A percentile compares a stretch with the other conserved stretches of the same genome.
phyloP scores from a whole-genome alignment of 1,140 invertebrate genomes.

The Euwallacea fornicatus region DNA sequence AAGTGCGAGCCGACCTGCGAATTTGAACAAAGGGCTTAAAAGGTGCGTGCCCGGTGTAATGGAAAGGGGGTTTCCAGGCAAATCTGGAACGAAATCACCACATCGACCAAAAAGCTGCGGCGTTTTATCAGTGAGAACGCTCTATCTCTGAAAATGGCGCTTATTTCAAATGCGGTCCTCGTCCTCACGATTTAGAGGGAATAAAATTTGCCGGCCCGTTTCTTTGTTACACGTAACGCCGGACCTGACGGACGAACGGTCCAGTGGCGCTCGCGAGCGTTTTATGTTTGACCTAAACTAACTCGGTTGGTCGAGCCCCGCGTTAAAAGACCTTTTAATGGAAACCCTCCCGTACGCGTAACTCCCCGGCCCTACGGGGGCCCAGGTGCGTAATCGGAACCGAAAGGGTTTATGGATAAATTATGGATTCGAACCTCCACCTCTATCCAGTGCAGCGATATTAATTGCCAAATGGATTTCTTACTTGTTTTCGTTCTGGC shows the following conservation, averaged over 20 bases:
- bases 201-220: conserved; percentile 18
- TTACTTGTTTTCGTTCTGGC: conserved; percentile 6
- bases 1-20: background rate
- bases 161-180: conserved; percentile 12
- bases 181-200: conserved; percentile 21
- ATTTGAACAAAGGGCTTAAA: background rate
- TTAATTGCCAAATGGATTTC: background rate
- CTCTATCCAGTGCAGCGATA: background rate
- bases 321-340: conserved; percentile 7
- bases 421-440: background rate
- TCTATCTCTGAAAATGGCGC: background rate
- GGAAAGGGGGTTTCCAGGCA: no score
- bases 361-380: background rate
- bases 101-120: no score
- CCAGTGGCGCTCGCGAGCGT: background rate
- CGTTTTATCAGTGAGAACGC: conserved; percentile 3
- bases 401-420: background rate
- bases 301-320: background rate
- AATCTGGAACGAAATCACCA: no score
- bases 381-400: conserved; percentile 6
- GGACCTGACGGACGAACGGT: background rate
- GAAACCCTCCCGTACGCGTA: background rate
- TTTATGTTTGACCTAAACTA: background rate
- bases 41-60: background rate
- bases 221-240: background rate